A percentile compares a stretch with the other conserved stretches of the same genome.
phyloP scores from a whole-genome alignment of 2,113 vertebrate genomes.

The Apodemus speciosus region DNA sequence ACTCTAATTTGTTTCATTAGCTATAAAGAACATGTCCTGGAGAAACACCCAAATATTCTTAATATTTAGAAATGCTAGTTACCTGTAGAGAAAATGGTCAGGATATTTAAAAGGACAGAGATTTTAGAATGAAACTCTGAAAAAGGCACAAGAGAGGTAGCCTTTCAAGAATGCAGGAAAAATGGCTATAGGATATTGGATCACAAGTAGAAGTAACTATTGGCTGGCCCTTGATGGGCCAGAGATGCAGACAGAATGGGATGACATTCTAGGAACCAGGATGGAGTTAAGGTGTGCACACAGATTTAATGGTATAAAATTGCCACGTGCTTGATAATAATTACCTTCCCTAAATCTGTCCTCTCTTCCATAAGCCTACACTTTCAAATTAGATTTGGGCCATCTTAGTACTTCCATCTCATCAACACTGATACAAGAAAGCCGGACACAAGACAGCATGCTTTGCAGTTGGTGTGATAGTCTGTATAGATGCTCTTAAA shows the following conservation, averaged over 20 bases:
- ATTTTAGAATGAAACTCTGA: background rate
- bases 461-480: background rate
- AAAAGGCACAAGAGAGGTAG: background rate
- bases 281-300: background rate
- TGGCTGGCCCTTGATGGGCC: background rate
- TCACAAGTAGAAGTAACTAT: background rate
- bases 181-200: background rate
- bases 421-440: background rate
- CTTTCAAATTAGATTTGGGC: background rate
- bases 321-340: background rate
- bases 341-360: background rate
- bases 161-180: background rate
- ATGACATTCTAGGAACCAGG: background rate
- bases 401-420: background rate
- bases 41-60: accelerated
- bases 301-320: background rate
- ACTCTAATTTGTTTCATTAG: background rate
- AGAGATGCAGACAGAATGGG: background rate
- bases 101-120: background rate
- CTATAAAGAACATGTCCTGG: background rate
- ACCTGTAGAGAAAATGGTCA: background rate
- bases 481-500: background rate
- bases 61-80: background rate
- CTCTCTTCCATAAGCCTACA: background rate
- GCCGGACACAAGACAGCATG: too few species aligned